Conservation (phyloP, 2,113 vertebrate genomes). For the Istiophorus platypterus region DNA sequence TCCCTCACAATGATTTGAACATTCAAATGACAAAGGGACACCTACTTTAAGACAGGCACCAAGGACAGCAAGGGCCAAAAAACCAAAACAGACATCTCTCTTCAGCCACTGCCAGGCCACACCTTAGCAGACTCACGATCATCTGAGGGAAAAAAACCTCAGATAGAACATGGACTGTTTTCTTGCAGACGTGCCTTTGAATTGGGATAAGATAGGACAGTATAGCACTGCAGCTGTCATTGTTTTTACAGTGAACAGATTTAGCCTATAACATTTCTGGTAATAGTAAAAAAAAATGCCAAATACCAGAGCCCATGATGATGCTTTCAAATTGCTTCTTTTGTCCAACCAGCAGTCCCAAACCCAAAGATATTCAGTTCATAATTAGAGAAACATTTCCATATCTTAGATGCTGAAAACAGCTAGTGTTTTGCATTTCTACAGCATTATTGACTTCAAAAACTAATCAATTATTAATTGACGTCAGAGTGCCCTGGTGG, state of each 20-base stretch:
- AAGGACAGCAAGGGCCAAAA: slow-evolving; percentile 61
- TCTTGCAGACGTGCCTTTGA: background rate
- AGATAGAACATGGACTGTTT: background rate
- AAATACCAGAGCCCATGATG: background rate
- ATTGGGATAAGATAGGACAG: background rate
- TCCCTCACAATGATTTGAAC: slow-evolving; percentile 73
- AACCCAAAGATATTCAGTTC: background rate
- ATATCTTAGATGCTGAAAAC: too few relatives aligned
- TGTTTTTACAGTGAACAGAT: background rate
- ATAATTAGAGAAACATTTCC: background rate
- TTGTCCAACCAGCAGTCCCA: background rate
- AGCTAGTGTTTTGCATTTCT: background rate
- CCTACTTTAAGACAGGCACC: slow-evolving; percentile 57
- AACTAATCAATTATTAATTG: background rate
- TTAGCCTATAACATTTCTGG: background rate
- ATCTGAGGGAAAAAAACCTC: background rate
- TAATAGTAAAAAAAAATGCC: background rate
- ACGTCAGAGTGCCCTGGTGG: background rate
- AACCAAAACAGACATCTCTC: slow-evolving; percentile 23
- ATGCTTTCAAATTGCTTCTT: background rate
- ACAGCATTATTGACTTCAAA: background rate
- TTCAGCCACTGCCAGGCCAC: slow-evolving; percentile 1
- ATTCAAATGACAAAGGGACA: slow-evolving; percentile 75
- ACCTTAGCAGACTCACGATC: background rate
- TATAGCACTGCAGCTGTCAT: background rate